Base-by-base conservation (phyloP, 1,140 invertebrate genomes). In the Ptiloglossa arizonensis region DNA sequence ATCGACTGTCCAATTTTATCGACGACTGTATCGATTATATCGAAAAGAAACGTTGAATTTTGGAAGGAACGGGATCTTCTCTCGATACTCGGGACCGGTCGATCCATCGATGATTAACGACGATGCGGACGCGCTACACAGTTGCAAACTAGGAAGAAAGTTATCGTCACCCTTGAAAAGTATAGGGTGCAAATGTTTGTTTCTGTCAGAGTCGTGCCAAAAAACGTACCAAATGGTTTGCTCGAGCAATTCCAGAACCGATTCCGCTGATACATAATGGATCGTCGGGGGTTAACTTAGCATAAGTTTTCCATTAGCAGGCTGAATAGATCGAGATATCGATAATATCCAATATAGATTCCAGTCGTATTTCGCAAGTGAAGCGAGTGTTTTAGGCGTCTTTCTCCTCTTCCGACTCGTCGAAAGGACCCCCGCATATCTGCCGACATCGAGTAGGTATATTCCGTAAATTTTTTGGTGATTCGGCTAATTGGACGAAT, bases 291-390 rank as follows among this genome's bases (percentile, higher is more conserved):
- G 72, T 67, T 85, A 52, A 27, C 41, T 89, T 88, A 79, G 86
- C 89, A 91, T 90, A 89, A 91, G 80, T 88, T 89, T 91, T 91
- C 90, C 89, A 90, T 91, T 89, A 90, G 85, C 82, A 67, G 54
- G 75, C 79, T 72, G 79, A 87, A 88, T 86, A 88, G 79, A 88
- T 88, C 84, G 75, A 87, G 76, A 89, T 87, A 86, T 88, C 87
- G 88, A 87, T 89, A 88, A 91, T 89, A 87, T 90, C 73, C 85
- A 89, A 89, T 91, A 91, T 88, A 89, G 85, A 89, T 90, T 89
- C 86, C 56, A 81, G 59, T 80, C 78, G 85, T 80, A 85, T 87
- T 86, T 85, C 79, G 70, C 70, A 63, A 83, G 32, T 69, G 54
- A 67, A 69, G 19, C 57, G 59, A 54, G 50, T 85, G 68, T 86